Conservation (phyloP, 2,888 invertebrate species). For the Chymomyza fuscimana region DNA sequence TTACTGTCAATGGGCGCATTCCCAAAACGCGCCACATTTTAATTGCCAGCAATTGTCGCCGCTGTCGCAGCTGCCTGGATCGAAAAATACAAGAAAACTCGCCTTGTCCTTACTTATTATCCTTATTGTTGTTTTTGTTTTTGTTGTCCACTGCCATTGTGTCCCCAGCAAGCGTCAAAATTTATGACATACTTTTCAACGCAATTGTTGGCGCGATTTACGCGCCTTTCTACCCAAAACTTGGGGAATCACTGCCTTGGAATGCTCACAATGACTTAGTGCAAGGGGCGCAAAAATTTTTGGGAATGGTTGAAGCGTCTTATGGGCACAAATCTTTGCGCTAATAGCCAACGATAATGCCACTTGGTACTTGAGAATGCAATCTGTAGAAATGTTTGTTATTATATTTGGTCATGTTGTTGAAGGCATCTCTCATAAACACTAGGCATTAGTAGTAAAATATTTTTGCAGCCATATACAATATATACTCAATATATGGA, state of each 20-base stretch:
- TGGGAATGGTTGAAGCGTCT: neutral
- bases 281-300: neutral
- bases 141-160: constrained; percentile 9
- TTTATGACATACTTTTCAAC: constrained; percentile 75
- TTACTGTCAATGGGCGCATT: constrained; percentile 56
- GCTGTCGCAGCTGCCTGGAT: constrained; percentile 42
- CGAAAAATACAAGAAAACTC: constrained; percentile 6
- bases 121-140: constrained; percentile 32
- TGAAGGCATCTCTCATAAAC: neutral
- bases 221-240: constrained; percentile 47
- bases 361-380: neutral
- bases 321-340: neutral
- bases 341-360: neutral
- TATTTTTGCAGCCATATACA: too few species aligned
- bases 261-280: neutral
- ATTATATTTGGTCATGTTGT: neutral
- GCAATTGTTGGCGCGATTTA: constrained; percentile 73
- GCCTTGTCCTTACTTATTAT: constrained; percentile 35
- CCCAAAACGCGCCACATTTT: constrained; percentile 69
- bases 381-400: neutral
- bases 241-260: neutral
- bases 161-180: constrained; percentile 51
- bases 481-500: too few species aligned
- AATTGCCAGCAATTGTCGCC: constrained; percentile 73
- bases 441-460: neutral